Base-by-base conservation (phyloP, 2,888 invertebrate genomes). In the Cosmopolites sordidus region DNA sequence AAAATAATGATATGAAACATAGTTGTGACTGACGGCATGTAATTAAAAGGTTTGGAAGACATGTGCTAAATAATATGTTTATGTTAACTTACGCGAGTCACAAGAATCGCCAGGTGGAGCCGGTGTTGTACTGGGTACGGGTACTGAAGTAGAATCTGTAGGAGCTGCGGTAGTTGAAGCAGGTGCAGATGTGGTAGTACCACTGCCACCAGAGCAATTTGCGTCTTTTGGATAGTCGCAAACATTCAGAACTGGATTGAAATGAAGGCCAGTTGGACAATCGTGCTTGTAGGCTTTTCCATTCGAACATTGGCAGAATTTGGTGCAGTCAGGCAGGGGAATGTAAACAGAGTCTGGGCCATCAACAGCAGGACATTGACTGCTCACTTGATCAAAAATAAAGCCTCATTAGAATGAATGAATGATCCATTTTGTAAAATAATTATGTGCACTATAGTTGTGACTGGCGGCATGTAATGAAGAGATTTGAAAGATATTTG, bases 231-330 rank as follows among this genome's bases (percentile, higher is more conserved):
- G 62, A 48, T 49, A 59, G 54, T 62, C 62, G 33, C 64, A 64
- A 1, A 60, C 62, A 39, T 60, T 60, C n/a, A 62, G 39, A 5
- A 33, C 43, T 2, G 59, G 58, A 41, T 60, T 60, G 15, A 62
- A 64, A 50, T 61, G 55, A 0, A 56, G 22, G 16, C 47, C 56
- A 9, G 39, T 37, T 0, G 60, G 39, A 43, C 64, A 64, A 16
- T 41, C 16, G 12, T 59, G 55, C 14, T 52, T 50, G 18, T 54
- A 48, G 6, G 62, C 51, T n/a, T 52, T 53, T 12, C 61, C 61
- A 27, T 60, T 61, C 14, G 59, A 58, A 18, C 62, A 64, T 37
- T 62, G 56, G 56, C 60, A 64, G 45, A 59, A 64, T 52, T 61
- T 62, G 15, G 53, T 44, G 38, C 62, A 64, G 15, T 61, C 60